phyloP scores from a whole-genome alignment of 2,113 vertebrate species.

The Corydoras sp. region DNA sequence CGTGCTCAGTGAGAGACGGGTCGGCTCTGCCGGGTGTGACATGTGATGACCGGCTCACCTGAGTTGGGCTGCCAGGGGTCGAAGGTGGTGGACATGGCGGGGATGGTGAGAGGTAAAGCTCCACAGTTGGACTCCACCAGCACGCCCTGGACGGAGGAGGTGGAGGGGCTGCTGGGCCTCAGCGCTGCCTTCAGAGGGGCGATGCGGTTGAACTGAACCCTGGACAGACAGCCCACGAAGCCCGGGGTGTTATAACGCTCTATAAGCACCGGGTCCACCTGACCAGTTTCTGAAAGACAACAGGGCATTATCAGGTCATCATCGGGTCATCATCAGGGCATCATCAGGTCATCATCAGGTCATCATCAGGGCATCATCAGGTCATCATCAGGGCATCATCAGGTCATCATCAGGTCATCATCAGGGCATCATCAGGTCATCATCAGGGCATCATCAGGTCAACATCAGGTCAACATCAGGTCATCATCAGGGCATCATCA shows the following conservation, averaged over 20 bases:
- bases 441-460: too few relatives aligned
- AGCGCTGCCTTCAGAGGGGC: conserved; percentile 87
- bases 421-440: too few relatives aligned
- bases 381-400: too few relatives aligned
- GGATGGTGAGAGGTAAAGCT: conserved; percentile 84
- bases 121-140: conserved; percentile 95
- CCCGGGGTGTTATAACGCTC: conserved; percentile 91
- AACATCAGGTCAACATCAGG: too few relatives aligned
- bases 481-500: too few relatives aligned
- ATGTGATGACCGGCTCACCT: conserved; percentile 72
- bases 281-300: conserved; percentile 77
- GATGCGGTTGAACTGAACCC: conserved; percentile 86
- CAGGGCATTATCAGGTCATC: neutral
- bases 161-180: conserved; percentile 67
- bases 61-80: conserved; percentile 90
- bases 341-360: too few relatives aligned
- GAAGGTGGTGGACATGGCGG: conserved; percentile 78
- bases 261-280: conserved; percentile 85
- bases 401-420: too few relatives aligned
- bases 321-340: too few relatives aligned
- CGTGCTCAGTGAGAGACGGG: too few relatives aligned
- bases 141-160: conserved; percentile 79
- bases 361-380: too few relatives aligned
- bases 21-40: too few relatives aligned
- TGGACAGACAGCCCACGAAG: conserved; percentile 87